Evolutionary conservation across 2,888 invertebrate species (phyloP).

Genomic region (Formica aserva): DNA sequence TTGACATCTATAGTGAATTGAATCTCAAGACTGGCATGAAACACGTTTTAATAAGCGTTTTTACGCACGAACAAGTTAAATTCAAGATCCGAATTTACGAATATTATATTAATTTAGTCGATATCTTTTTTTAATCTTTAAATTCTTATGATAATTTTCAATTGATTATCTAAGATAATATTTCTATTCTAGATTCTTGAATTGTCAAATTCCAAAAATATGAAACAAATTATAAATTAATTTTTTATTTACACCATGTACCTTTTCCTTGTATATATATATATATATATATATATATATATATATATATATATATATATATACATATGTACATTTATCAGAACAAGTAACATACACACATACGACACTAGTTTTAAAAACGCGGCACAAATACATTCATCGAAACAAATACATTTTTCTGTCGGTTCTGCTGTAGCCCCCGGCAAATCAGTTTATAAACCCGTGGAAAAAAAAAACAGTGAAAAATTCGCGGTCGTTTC

Average conservation of each 20-base stretch:
- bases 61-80: not conserved
- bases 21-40: not conserved
- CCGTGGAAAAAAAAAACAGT: constrained; percentile 11
- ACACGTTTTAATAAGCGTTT: constrained; percentile 1
- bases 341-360: not conserved
- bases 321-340: not conserved
- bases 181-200: not conserved
- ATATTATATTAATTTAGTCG: not conserved
- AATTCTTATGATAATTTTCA: not conserved
- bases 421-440: not conserved
- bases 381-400: not conserved
- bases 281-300: too few species aligned
- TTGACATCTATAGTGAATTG: constrained; percentile 17
- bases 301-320: not conserved
- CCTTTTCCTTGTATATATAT: not conserved
- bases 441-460: not conserved
- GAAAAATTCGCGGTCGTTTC: constrained; percentile 37
- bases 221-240: not conserved
- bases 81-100: not conserved
- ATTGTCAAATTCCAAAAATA: not conserved
- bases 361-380: not conserved
- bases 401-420: constrained; percentile 11
- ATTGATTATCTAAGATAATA: not conserved
- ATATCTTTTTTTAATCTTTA: not conserved
- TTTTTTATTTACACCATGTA: not conserved